phyloP scores from a whole-genome alignment of 2,113 vertebrate genomes.

The Salvator merianae region DNA sequence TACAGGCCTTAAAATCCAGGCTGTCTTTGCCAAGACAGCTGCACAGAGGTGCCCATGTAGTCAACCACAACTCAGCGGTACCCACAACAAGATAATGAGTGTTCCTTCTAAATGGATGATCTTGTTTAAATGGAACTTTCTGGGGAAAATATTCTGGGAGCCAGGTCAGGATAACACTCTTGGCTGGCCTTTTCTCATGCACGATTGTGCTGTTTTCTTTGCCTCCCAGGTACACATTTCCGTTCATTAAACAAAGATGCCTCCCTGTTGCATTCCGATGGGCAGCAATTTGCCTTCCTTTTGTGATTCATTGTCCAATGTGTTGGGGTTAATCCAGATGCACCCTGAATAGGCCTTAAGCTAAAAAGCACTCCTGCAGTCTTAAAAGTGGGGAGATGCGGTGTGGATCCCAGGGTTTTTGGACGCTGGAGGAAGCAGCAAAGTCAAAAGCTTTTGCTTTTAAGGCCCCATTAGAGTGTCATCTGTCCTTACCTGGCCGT shows the following conservation, averaged over 20 bases:
- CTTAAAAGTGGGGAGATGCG: background rate
- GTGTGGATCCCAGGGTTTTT: background rate
- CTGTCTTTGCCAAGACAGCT: no score
- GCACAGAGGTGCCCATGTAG: no score
- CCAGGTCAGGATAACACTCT: background rate
- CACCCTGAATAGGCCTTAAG: background rate
- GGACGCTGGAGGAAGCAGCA: background rate
- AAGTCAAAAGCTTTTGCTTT: background rate
- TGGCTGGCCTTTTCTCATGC: background rate
- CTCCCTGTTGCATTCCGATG: background rate
- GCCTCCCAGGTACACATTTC: background rate
- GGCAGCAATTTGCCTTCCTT: background rate
- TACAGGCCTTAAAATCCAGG: no score
- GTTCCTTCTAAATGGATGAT: background rate
- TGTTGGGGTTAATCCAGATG: background rate
- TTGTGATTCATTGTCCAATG: background rate
- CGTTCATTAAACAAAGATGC: background rate
- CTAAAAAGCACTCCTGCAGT: background rate
- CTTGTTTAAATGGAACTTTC: background rate
- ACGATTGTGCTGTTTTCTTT: background rate
- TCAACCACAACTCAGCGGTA: no score
- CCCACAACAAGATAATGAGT: no score
- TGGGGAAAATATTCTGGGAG: background rate
- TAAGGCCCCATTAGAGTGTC: no score
- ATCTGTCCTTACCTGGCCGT: no score